Conservation (phyloP, 1,140 invertebrate genomes). For the Nylanderia fulva region DNA sequence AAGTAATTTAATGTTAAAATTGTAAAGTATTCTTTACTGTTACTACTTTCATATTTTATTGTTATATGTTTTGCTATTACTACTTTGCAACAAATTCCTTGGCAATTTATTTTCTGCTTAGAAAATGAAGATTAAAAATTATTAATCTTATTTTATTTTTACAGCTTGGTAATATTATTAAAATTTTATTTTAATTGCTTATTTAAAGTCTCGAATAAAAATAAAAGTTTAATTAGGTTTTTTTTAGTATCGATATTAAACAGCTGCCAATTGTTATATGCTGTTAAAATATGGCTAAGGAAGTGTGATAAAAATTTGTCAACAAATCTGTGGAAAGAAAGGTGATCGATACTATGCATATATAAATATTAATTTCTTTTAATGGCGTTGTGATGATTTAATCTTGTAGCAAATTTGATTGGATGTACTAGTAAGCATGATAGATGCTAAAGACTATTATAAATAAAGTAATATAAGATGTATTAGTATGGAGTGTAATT, state of each 20-base stretch:
- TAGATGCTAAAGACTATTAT: not conserved
- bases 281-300: not conserved
- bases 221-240: not conserved
- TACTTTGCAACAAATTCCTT: not conserved
- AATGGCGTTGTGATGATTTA: not conserved
- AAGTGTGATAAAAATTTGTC: conserved; percentile 16
- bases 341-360: conserved; percentile 7
- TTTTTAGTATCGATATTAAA: not conserved
- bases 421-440: not conserved
- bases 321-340: conserved; percentile 5
- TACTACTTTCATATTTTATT: not conserved
- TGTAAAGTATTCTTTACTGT: not conserved
- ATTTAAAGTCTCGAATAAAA: not conserved
- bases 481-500: not conserved
- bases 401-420: conserved; percentile 10
- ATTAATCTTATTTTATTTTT: conserved; percentile 3
- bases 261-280: not conserved
- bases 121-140: conserved; percentile 7
- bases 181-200: not conserved
- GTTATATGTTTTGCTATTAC: too few species aligned
- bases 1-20: conserved; percentile 25
- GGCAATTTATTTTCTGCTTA: not conserved
- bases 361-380: conserved; percentile 18
- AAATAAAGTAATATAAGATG: not conserved
- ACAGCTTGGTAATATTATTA: not conserved